These are phyloP conservation scores for Calliphora vicina DNA, from an alignment of 1,140 invertebrate genomes.

Conservation along the genomic window DNA sequence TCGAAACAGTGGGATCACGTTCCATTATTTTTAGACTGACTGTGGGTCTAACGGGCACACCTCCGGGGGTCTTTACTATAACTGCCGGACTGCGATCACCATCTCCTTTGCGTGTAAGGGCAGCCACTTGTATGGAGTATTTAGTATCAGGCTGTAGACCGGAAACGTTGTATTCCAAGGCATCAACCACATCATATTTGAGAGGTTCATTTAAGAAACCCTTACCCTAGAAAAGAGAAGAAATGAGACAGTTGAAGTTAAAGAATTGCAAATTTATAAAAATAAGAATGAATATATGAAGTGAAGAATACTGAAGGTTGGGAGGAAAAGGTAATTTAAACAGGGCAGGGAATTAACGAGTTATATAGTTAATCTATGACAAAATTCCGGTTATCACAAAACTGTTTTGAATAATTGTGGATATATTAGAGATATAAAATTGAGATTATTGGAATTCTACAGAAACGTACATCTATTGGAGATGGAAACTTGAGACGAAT, in stretches of 20 bases:
- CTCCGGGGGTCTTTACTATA: slow-evolving; percentile 88
- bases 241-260: slow-evolving; percentile 24
- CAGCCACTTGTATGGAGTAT: slow-evolving; percentile 93
- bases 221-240: slow-evolving; percentile 69
- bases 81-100: slow-evolving; percentile 86
- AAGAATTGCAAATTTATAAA: too few relatives aligned
- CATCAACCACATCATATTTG: slow-evolving; percentile 83
- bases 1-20: slow-evolving; percentile 81
- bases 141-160: slow-evolving; percentile 91
- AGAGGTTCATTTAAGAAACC: slow-evolving; percentile 83
- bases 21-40: slow-evolving; percentile 84
- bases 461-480: too few relatives aligned
- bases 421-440: too few relatives aligned
- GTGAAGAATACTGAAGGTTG: too few relatives aligned
- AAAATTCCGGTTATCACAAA: too few relatives aligned
- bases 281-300: too few relatives aligned
- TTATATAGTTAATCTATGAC: too few relatives aligned
- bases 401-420: too few relatives aligned
- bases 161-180: slow-evolving; percentile 83
- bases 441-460: too few relatives aligned
- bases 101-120: slow-evolving; percentile 93
- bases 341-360: too few relatives aligned
- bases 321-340: too few relatives aligned
- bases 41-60: slow-evolving; percentile 88
- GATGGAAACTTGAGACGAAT: too few relatives aligned